Percentiles rank a stretch among this genome's conserved stretches.
Conservation (phyloP, 2,113 vertebrate species). For the Oenanthe oenanthe region DNA sequence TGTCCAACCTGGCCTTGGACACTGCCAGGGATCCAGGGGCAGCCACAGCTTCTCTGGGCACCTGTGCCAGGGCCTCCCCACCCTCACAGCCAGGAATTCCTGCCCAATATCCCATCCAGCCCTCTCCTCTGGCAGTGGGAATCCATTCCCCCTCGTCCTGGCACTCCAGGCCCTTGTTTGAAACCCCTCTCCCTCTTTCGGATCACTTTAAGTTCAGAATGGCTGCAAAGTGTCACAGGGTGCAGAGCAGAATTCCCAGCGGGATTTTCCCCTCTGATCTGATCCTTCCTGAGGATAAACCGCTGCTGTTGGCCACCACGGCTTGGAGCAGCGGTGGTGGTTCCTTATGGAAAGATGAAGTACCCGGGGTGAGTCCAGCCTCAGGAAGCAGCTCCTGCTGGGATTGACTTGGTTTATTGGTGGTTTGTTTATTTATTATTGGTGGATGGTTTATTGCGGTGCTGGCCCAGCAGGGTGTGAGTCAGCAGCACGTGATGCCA, state of each 20-base stretch:
- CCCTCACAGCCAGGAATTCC: accelerated
- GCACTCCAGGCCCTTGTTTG: neutral
- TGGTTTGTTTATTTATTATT: neutral
- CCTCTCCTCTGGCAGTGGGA: neutral
- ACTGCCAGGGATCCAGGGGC: neutral
- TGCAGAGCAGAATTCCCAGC: neutral
- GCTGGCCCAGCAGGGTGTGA: neutral
- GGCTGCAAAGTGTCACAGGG: accelerated
- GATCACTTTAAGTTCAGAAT: neutral
- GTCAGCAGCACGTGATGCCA: neutral
- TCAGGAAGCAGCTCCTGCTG: neutral
- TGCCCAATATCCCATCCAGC: accelerated
- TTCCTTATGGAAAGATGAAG: accelerated
- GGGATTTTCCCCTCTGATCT: neutral
- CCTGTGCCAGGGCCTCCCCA: neutral
- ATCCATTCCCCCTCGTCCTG: neutral
- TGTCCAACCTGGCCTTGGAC: accelerated
- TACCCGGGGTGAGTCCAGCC: accelerated
- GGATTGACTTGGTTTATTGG: neutral
- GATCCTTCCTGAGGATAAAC: accelerated
- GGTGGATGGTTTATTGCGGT: neutral
- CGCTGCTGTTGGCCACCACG: accelerated
- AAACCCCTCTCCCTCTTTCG: neutral
- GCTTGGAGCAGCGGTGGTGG: neutral
- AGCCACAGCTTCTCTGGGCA: neutral